phyloP scores from a whole-genome alignment of 2,888 invertebrate species.

The Ophioninae sp. region DNA sequence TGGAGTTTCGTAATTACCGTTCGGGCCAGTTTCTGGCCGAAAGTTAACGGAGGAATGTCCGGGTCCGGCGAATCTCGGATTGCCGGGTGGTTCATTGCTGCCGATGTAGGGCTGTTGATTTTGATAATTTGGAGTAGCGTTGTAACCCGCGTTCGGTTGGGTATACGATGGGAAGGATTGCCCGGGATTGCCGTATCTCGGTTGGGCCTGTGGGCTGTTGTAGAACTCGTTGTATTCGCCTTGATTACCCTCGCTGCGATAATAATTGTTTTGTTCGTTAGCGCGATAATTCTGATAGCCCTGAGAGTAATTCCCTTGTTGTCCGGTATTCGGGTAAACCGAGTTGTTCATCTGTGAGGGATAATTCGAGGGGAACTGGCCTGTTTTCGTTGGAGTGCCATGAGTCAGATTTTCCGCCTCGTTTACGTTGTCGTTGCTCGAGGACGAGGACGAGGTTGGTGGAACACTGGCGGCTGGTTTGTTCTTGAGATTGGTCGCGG shows the following conservation, averaged over 20 bases:
- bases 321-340: conserved; percentile 69
- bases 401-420: conserved; percentile 67
- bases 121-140: conserved; percentile 62
- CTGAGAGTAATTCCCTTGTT: conserved; percentile 69
- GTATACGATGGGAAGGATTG: conserved; percentile 72
- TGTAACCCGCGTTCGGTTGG: conserved; percentile 71
- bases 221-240: conserved; percentile 74
- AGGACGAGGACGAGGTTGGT: conserved; percentile 78
- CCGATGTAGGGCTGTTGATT: conserved; percentile 63
- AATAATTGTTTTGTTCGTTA: conserved; percentile 75
- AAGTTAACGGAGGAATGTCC: conserved; percentile 68
- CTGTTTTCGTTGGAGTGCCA: conserved; percentile 64
- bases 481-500: conserved; percentile 76
- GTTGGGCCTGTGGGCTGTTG: conserved; percentile 73
- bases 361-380: conserved; percentile 70
- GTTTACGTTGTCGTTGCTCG: conserved; percentile 65
- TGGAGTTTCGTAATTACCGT: conserved; percentile 73
- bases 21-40: conserved; percentile 71
- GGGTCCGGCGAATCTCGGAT: conserved; percentile 64
- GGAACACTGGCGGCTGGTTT: conserved; percentile 84
- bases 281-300: conserved; percentile 74
- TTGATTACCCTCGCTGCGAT: conserved; percentile 72
- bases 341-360: conserved; percentile 69
- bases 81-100: conserved; percentile 58
- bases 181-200: conserved; percentile 72